These are phyloP conservation scores for Agapostemon virescens DNA, from an alignment of 2,888 invertebrate species.

Conservation along the genomic window DNA sequence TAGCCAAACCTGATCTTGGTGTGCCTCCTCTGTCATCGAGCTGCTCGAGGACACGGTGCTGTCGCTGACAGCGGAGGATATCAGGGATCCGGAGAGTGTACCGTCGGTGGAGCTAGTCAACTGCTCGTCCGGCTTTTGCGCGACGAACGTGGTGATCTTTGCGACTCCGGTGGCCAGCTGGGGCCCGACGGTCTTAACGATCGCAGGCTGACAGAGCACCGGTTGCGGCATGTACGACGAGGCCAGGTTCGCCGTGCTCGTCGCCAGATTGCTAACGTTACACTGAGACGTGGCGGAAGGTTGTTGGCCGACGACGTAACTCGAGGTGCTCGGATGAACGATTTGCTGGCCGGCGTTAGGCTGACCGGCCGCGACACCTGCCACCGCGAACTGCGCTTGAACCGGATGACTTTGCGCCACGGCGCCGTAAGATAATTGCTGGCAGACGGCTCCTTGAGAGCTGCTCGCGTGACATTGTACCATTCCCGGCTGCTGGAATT, in stretches of 20 bases:
- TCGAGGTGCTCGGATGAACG: slow-evolving; percentile 51
- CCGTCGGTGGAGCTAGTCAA: slow-evolving; percentile 73
- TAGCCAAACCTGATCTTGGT: slow-evolving; percentile 79
- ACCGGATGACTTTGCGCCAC: slow-evolving; percentile 66
- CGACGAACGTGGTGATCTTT: slow-evolving; percentile 68
- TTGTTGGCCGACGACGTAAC: slow-evolving; percentile 54
- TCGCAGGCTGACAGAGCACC: slow-evolving; percentile 31
- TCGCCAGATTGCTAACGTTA: slow-evolving; percentile 37
- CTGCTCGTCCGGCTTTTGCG: slow-evolving; percentile 69
- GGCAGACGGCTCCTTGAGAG: slow-evolving; percentile 51
- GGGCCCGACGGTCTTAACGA: slow-evolving; percentile 52
- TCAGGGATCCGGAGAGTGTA: slow-evolving; percentile 72
- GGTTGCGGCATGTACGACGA: slow-evolving; percentile 46
- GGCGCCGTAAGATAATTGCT: slow-evolving; percentile 54
- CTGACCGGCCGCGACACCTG: slow-evolving; percentile 38
- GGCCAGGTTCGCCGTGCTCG: slow-evolving; percentile 43
- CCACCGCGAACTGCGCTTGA: slow-evolving; percentile 64
- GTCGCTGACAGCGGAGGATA: slow-evolving; percentile 74
- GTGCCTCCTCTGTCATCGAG: slow-evolving; percentile 75
- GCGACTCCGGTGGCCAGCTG: slow-evolving; percentile 71
- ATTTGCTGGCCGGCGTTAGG: slow-evolving; percentile 47
- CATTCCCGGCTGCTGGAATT: slow-evolving; percentile 56
- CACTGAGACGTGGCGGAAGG: slow-evolving; percentile 50
- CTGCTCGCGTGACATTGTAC: slow-evolving; percentile 33
- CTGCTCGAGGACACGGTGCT: slow-evolving; percentile 75